Conservation (phyloP, 2,888 invertebrate species). For the Blastobasis adustella region DNA sequence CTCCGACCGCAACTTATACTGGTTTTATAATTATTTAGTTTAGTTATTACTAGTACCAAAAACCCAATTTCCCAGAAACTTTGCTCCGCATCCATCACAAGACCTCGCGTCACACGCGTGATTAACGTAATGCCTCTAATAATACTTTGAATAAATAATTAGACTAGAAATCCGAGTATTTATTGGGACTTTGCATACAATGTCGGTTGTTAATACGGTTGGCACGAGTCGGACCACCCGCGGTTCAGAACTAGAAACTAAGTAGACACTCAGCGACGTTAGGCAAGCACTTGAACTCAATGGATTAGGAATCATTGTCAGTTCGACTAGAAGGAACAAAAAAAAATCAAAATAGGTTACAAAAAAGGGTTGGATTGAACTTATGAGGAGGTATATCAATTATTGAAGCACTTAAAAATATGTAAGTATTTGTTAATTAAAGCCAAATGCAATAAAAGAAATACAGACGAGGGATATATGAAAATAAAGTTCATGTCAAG, state of each 20-base stretch:
- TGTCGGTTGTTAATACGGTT: slow-evolving; percentile 24
- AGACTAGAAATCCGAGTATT: slow-evolving; percentile 27
- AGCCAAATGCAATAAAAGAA: no score
- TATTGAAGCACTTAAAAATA: not conserved
- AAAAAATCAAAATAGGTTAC: no score
- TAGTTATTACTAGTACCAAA: no score
- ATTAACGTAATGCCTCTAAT: not conserved
- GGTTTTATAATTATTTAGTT: no score
- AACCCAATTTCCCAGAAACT: no score
- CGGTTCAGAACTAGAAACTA: slow-evolving; percentile 16
- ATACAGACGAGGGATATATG: no score
- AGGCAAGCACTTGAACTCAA: not conserved
- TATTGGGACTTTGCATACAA: slow-evolving; percentile 29
- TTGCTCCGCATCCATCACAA: no score
- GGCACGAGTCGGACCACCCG: slow-evolving; percentile 26
- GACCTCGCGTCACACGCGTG: not conserved
- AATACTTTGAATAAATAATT: slow-evolving; percentile 23
- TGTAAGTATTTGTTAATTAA: no score
- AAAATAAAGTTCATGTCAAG: no score
- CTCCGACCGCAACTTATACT: no score
- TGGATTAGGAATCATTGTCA: not conserved
- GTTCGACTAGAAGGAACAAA: not conserved
- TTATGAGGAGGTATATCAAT: not conserved
- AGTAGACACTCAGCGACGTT: slow-evolving; percentile 6
- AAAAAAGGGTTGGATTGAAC: no score